These are phyloP conservation scores for Drosophila aldrichi DNA, from an alignment of 2,888 invertebrate genomes.

Conservation along the genomic window DNA sequence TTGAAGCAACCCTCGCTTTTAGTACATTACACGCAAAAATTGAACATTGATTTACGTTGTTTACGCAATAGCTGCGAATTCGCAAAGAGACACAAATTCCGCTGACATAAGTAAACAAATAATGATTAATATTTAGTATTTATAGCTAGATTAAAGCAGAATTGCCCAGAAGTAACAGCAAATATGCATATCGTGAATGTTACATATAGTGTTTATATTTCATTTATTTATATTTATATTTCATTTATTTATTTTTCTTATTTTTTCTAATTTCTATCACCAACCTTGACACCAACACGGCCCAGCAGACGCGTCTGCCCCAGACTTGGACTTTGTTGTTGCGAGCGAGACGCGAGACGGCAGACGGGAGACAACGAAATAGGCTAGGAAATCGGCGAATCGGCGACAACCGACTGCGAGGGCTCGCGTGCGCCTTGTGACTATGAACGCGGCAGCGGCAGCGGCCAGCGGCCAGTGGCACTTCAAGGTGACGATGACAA, in stretches of 20 bases:
- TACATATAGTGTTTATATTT: neutral
- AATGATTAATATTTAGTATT: no score
- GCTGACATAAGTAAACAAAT: conserved; percentile 29
- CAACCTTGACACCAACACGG: conserved; percentile 47
- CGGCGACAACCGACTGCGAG: conserved; percentile 29
- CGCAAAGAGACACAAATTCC: conserved; percentile 5
- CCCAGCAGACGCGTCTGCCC: conserved; percentile 13
- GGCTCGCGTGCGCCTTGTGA: conserved; percentile 58
- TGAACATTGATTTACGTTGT: conserved; percentile 38
- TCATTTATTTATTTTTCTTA: neutral
- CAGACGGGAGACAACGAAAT: conserved; percentile 1
- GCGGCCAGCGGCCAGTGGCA: conserved; percentile 44
- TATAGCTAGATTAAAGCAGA: conserved; percentile 32
- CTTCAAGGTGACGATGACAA: conserved; percentile 52
- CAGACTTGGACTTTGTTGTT: conserved; percentile 31
- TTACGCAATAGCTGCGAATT: conserved; percentile 45
- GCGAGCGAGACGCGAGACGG: conserved; percentile 1
- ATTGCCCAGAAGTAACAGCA: conserved; percentile 29
- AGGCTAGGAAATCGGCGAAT: conserved; percentile 3
- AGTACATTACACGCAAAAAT: conserved; percentile 27
- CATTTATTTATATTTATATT: neutral
- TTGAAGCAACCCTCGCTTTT: conserved; percentile 24
- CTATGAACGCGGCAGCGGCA: conserved; percentile 26
- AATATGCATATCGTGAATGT: conserved; percentile 19
- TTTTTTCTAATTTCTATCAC: conserved; percentile 11